These are phyloP conservation scores for Semaprochilodus insignis DNA, from an alignment of 2,797 vertebrate genomes.

Conservation along the genomic window DNA sequence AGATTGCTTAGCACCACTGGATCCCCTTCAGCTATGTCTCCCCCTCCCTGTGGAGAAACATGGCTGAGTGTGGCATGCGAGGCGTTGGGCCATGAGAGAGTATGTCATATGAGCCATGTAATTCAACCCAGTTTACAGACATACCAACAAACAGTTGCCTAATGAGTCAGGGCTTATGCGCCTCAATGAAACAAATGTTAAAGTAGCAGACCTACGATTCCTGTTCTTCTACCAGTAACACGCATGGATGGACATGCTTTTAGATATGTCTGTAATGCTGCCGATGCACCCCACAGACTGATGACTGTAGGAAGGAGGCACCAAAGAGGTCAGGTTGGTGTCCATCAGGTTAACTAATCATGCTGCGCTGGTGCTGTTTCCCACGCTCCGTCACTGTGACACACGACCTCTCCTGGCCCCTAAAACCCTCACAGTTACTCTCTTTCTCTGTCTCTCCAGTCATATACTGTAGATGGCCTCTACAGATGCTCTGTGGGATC, in stretches of 20 bases:
- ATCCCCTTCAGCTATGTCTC: slow-evolving; percentile 30
- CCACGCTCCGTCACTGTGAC: slow-evolving; percentile 54
- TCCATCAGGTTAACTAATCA: slow-evolving; percentile 47
- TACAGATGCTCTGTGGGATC: slow-evolving; percentile 52
- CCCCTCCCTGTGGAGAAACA: slow-evolving; percentile 45
- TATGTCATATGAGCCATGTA: slow-evolving; percentile 50
- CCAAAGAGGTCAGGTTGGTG: slow-evolving; percentile 27
- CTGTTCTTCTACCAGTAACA: too few species aligned
- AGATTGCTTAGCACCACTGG: slow-evolving; percentile 11
- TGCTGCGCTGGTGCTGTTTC: slow-evolving; percentile 56
- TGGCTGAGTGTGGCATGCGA: slow-evolving; percentile 36
- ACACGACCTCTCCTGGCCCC: slow-evolving; percentile 51
- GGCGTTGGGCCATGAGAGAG: slow-evolving; percentile 46
- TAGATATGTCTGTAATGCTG: too few species aligned
- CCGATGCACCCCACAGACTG: not conserved
- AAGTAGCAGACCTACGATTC: not conserved
- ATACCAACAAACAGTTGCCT: slow-evolving; percentile 56
- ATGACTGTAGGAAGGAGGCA: not conserved
- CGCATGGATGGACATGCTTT: not conserved
- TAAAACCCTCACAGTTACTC: slow-evolving; percentile 27
- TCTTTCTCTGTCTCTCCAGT: not conserved
- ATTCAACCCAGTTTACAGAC: slow-evolving; percentile 45
- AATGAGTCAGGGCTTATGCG: slow-evolving; percentile 45
- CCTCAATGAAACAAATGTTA: slow-evolving; percentile 43
- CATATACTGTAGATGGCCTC: slow-evolving; percentile 23